Evolutionary conservation across 1,140 invertebrate species (phyloP).

Genomic region (Asbolus verrucosus): DNA sequence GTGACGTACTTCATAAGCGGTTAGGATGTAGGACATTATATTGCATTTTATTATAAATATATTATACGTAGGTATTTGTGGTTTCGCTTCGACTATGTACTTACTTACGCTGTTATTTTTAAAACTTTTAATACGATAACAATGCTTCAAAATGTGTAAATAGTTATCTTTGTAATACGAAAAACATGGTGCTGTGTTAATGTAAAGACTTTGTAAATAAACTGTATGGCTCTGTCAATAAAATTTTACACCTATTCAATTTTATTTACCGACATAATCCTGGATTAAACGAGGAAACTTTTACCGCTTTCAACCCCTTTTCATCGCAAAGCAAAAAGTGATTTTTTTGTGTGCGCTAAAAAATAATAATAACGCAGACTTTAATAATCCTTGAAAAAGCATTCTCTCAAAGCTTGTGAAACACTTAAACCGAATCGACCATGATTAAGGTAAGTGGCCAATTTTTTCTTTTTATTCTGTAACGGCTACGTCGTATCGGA

Average conservation of each 20-base stretch:
- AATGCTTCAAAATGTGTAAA: constrained; percentile 39
- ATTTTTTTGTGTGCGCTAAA: no score
- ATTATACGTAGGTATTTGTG: constrained; percentile 9
- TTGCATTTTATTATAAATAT: constrained; percentile 19
- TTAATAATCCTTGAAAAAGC: no score
- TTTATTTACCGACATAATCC: constrained; percentile 1
- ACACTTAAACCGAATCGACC: no score
- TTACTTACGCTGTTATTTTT: constrained; percentile 5
- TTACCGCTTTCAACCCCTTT: no score
- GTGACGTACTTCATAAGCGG: constrained; percentile 3
- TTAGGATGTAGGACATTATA: background rate
- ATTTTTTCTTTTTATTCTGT: no score
- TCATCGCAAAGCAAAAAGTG: no score
- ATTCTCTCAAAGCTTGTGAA: no score
- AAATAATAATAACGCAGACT: no score
- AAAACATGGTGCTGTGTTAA: constrained; percentile 40
- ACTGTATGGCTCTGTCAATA: constrained; percentile 39
- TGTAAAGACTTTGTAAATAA: constrained; percentile 43
- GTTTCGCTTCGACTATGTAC: constrained; percentile 15
- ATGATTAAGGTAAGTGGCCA: no score
- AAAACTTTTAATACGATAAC: constrained; percentile 10
- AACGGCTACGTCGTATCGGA: no score
- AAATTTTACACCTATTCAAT: constrained; percentile 35
- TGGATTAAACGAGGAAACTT: no score
- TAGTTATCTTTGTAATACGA: constrained; percentile 43